These are phyloP conservation scores for Cuculus canorus DNA, from an alignment of 2,797 vertebrate species.

Conservation along the genomic window DNA sequence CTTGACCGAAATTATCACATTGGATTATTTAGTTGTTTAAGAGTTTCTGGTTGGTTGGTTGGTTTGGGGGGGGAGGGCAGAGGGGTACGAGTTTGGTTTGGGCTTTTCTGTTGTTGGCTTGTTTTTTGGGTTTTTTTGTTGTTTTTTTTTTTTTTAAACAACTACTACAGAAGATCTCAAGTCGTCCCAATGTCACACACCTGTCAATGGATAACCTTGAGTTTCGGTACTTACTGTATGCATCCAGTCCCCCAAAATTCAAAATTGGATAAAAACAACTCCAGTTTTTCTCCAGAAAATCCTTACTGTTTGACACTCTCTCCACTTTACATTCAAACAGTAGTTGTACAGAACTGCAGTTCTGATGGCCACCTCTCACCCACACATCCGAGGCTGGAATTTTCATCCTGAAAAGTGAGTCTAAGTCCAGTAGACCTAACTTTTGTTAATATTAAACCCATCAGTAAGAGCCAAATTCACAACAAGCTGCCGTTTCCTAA, in stretches of 20 bases:
- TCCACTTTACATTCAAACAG: background rate
- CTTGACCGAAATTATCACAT: background rate
- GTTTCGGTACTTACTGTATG: background rate
- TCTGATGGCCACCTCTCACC: background rate
- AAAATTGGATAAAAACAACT: background rate
- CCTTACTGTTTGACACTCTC: background rate
- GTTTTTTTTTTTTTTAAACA: background rate
- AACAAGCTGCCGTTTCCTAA: background rate
- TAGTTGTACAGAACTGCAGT: background rate
- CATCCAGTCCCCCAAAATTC: background rate
- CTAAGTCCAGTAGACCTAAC: background rate
- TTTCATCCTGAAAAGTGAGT: background rate
- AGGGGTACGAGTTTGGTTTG: background rate
- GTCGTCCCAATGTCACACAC: background rate
- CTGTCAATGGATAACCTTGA: accelerated
- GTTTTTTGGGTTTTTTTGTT: background rate
- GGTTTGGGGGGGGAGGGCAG: background rate
- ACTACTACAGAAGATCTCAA: background rate
- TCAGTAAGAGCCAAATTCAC: background rate
- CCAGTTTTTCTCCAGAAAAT: background rate
- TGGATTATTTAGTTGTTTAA: background rate
- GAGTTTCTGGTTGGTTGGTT: background rate
- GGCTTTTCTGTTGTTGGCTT: background rate
- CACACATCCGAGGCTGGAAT: background rate
- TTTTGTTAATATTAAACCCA: background rate